Evolutionary conservation across 2,888 invertebrate genomes (phyloP).

Genomic region (Zhengitettix transpicula): DNA sequence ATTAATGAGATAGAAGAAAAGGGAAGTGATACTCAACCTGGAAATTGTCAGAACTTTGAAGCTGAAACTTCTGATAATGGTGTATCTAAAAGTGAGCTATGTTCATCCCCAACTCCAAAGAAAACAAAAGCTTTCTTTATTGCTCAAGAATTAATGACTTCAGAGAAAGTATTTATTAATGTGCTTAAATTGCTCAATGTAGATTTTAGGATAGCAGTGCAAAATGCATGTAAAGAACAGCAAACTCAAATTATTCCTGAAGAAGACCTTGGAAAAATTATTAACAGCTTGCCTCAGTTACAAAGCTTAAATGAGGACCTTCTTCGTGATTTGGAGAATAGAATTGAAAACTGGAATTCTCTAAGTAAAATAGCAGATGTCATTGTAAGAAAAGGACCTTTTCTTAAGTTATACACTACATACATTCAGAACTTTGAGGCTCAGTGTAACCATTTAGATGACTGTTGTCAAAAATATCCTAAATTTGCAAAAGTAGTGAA

Average conservation of each 20-base stretch:
- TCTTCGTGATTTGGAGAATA: slow-evolving; percentile 29
- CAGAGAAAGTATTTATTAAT: slow-evolving; percentile 36
- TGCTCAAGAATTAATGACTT: slow-evolving; percentile 34
- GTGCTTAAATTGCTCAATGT: slow-evolving; percentile 32
- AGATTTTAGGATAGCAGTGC: slow-evolving; percentile 29
- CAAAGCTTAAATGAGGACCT: slow-evolving; percentile 34
- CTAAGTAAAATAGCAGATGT: slow-evolving; percentile 32
- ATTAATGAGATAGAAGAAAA: slow-evolving; percentile 1
- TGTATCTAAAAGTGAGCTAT: too few species aligned
- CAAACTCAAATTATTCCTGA: slow-evolving; percentile 25
- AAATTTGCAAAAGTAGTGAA: slow-evolving; percentile 29
- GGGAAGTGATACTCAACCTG: neutral
- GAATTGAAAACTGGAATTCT: slow-evolving; percentile 30
- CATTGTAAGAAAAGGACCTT: slow-evolving; percentile 39
- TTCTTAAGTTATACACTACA: slow-evolving; percentile 35
- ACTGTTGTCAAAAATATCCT: slow-evolving; percentile 29
- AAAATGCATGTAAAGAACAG: slow-evolving; percentile 17
- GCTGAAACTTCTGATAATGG: too few species aligned
- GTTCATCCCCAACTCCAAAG: too few species aligned
- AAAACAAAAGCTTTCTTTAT: slow-evolving; percentile 28
- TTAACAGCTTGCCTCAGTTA: slow-evolving; percentile 33
- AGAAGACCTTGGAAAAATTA: slow-evolving; percentile 28
- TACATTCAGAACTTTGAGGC: slow-evolving; percentile 36
- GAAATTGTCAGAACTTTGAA: too few species aligned
- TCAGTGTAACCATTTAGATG: slow-evolving; percentile 30